Evolutionary conservation across 2,113 vertebrate genomes (phyloP).

Genomic region (Cynocephalus volans): DNA sequence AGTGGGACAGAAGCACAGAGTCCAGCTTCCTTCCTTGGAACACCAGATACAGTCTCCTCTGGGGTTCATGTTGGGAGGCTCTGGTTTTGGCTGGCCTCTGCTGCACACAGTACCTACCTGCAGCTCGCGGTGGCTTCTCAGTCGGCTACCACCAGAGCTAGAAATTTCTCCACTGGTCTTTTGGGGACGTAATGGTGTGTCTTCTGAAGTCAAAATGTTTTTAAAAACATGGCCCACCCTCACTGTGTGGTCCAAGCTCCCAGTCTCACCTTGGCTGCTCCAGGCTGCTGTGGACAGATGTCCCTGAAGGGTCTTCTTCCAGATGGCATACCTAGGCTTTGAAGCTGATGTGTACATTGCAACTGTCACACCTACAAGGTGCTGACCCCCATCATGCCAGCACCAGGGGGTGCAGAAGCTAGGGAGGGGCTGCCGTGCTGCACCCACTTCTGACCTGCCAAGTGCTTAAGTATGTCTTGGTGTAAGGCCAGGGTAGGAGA

Average conservation of each 20-base stretch:
- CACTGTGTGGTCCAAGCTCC: neutral
- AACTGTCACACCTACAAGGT: neutral
- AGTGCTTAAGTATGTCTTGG: neutral
- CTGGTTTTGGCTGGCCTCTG: neutral
- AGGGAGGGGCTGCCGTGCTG: neutral
- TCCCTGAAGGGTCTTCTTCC: neutral
- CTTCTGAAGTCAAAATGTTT: constrained; percentile 8
- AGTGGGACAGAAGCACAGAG: neutral
- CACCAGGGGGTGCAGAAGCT: neutral
- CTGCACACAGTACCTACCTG: neutral
- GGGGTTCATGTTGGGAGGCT: neutral
- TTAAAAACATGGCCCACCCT: neutral
- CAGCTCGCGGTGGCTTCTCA: neutral
- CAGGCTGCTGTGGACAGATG: neutral
- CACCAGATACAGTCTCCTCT: neutral
- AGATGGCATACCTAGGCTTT: neutral
- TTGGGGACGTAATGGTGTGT: neutral
- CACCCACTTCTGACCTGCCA: neutral
- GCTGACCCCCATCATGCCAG: neutral
- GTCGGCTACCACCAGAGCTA: neutral
- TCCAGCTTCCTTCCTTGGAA: neutral
- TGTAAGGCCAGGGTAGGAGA: neutral
- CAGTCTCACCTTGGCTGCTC: neutral
- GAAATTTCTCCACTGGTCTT: neutral
- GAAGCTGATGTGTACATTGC: neutral